Evolutionary conservation across 2,888 invertebrate genomes (phyloP), one percentile per base, ranked within the genome.

Genomic region (Onchidella celtica): DNA sequence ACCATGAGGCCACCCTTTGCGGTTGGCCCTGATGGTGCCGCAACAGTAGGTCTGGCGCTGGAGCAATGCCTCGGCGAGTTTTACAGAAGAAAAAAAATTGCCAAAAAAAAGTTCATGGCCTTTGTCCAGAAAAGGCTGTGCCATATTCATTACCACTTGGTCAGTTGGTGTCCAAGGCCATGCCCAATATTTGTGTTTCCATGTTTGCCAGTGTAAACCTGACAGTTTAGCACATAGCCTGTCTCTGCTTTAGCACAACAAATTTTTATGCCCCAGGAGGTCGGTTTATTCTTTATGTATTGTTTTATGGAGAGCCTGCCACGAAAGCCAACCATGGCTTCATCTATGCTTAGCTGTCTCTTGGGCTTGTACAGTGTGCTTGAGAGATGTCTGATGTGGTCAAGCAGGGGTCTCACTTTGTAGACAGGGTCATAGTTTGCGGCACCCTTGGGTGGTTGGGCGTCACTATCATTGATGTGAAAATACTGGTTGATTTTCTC

Each of bases 1-100:
- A n/a, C 70, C 68, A 14, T 68, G 55, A 34, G 83, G 81, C 68
- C 77, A 83, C 3, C 80, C 82, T 66, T 81, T 82, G 0, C 78
- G 3, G 68, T 81, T 85, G 0, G 65, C 65, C 1, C 76, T 9
- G 6, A 79, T 55, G 21, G 81, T 83, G 14, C 81, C 83, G 73
- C 79, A 83, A 6, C 65, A 27, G 38, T 68, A 74, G 3, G 81
- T 81, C 4, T 83, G 27, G 6, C 29, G 34, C 4, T 9, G 24
- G 9, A 70, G 11, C n/a, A 70, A 27, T 40, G 36, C 70, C 38
- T 70, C 70, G 6, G 17, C 47, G 6, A 70, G 70, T 24, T 24
- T 70, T 29, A 40, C n/a, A 11, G 40, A 40, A 14, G 70, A 40
- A 27, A 70, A 70, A 24, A 40, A 70, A 32, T 70, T 70, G 70